Conservation (phyloP, 37 sponge, comb jelly and placozoan genomes). For the Cliona cf. orientalis region DNA sequence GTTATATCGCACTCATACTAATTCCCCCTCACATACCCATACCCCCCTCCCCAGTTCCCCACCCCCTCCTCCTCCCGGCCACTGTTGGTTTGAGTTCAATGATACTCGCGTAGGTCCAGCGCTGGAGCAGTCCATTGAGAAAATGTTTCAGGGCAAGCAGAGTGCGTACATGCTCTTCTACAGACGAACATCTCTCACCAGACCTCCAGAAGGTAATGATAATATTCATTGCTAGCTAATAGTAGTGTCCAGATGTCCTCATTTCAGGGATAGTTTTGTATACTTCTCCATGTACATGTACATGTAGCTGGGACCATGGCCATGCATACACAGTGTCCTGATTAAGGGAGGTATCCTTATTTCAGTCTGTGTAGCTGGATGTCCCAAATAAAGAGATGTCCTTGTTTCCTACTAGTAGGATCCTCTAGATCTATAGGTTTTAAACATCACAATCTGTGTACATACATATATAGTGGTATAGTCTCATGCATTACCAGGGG, state of each 20-base stretch:
- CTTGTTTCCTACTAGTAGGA: too few species aligned
- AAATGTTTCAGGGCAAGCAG: constrained; percentile 81
- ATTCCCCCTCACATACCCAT: too few species aligned
- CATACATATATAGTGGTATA: neutral
- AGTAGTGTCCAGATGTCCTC: neutral
- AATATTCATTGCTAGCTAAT: neutral
- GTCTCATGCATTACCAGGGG: too few species aligned
- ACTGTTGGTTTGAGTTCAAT: constrained; percentile 87
- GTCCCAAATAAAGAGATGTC: neutral
- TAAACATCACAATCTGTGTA: neutral
- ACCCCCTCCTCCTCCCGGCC: constrained; percentile 56
- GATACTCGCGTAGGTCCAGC: constrained; percentile 71
- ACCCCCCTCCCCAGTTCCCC: neutral
- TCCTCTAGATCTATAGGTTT: neutral
- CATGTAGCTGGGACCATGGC: too few species aligned
- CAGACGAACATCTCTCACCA: constrained; percentile 46
- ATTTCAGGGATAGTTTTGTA: too few species aligned
- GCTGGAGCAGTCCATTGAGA: constrained; percentile 34
- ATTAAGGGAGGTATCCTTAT: too few species aligned
- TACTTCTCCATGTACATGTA: too few species aligned
- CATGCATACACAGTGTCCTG: too few species aligned
- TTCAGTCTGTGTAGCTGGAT: too few species aligned
- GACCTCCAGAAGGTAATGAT: constrained; percentile 56
- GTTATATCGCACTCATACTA: too few species aligned
- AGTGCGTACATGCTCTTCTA: constrained; percentile 97